Evolutionary conservation across 2,113 vertebrate genomes (phyloP).

Genomic region (Cyanocitta stelleri): DNA sequence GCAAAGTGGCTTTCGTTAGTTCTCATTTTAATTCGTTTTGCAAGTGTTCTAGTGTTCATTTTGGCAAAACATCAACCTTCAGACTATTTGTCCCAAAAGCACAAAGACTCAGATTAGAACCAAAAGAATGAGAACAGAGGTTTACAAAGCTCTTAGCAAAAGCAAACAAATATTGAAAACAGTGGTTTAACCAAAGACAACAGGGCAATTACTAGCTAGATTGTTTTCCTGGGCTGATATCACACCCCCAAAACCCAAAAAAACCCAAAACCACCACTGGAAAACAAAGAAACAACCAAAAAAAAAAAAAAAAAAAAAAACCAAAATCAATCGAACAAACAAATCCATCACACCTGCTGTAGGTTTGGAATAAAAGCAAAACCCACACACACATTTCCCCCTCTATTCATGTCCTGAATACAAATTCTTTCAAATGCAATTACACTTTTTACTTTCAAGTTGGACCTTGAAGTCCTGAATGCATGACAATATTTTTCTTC

Average conservation of each 20-base stretch:
- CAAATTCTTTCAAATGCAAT: neutral
- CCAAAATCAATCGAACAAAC: neutral
- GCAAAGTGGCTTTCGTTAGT: slow-evolving; percentile 27
- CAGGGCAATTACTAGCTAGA: slow-evolving; percentile 18
- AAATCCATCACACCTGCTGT: neutral
- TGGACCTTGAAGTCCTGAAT: neutral
- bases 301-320: too few species aligned
- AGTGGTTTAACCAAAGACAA: slow-evolving; percentile 36
- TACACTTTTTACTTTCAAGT: neutral
- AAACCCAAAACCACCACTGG: neutral
- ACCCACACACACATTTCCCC: neutral
- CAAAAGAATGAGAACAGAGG: neutral
- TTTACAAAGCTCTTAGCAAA: slow-evolving; percentile 25
- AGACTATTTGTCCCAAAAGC: slow-evolving; percentile 32
- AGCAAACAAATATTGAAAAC: slow-evolving; percentile 37
- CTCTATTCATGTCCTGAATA: slow-evolving; percentile 2
- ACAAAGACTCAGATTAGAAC: slow-evolving; percentile 44
- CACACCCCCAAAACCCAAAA: neutral
- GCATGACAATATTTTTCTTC: neutral
- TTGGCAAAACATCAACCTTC: slow-evolving; percentile 44
- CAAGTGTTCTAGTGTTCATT: slow-evolving; percentile 33
- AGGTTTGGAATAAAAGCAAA: slow-evolving; percentile 38
- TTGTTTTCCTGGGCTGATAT: slow-evolving; percentile 16
- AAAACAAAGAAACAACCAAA: neutral
- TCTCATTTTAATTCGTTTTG: slow-evolving; percentile 33